A percentile compares a stretch with the other conserved stretches of the same genome.
phyloP scores from a whole-genome alignment of 2,113 vertebrate species.

The Ochotona curzoniae region DNA sequence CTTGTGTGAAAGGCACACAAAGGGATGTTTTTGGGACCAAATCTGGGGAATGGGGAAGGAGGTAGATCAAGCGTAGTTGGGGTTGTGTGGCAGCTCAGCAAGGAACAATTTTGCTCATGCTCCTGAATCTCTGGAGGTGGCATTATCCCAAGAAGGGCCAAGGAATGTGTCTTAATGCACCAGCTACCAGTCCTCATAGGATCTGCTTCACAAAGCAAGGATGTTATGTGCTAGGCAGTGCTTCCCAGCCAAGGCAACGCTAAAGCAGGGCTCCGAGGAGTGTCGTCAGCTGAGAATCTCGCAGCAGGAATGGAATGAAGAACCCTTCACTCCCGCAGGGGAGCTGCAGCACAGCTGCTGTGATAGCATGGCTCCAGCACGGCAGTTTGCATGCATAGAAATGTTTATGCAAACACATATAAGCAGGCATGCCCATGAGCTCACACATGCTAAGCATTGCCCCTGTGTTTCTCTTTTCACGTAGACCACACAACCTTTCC shows the following conservation, averaged over 20 bases:
- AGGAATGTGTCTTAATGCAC: no score
- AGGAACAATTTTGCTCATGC: not conserved
- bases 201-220: not conserved
- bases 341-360: not conserved
- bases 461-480: not conserved
- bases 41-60: not conserved
- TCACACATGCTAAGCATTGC: not conserved
- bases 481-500: not conserved
- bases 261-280: not conserved
- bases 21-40: not conserved
- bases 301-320: not conserved
- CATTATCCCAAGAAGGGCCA: not conserved
- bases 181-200: not conserved
- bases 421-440: not conserved
- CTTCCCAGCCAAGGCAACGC: not conserved
- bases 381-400: not conserved
- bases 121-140: not conserved
- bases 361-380: not conserved
- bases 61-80: fast-evolving
- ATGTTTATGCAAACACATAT: not conserved
- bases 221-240: not conserved
- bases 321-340: not conserved
- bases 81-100: no score
- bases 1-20: no score
- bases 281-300: not conserved